phyloP scores from a whole-genome alignment of 2,113 vertebrate species.

The Pterocles gutturalis region DNA sequence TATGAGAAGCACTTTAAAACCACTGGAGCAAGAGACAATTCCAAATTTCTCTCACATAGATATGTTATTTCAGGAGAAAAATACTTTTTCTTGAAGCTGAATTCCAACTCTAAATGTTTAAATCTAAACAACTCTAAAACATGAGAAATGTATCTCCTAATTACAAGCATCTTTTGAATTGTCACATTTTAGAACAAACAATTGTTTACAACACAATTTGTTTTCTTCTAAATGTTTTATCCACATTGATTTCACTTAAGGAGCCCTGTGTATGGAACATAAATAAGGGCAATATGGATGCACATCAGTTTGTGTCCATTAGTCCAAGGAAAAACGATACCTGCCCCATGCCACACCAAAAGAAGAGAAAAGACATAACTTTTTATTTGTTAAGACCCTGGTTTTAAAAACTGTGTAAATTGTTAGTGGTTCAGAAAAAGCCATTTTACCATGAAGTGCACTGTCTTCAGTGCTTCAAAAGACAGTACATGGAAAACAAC shows the following conservation, averaged over 20 bases:
- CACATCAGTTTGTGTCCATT: not conserved
- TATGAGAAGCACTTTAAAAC: not conserved
- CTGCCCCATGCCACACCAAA: not conserved
- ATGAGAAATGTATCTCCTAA: not conserved
- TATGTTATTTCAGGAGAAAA: not conserved
- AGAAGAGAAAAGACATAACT: not conserved
- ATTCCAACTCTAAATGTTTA: not conserved
- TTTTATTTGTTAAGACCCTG: not conserved
- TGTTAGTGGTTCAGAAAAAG: not conserved
- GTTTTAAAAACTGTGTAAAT: not conserved
- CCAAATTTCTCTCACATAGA: not conserved
- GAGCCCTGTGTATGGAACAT: not conserved
- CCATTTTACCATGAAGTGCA: not conserved
- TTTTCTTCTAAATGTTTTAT: not conserved
- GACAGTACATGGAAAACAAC: not conserved
- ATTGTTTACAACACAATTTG: not conserved
- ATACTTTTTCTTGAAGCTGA: not conserved
- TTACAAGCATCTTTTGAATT: not conserved
- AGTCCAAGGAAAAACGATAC: not conserved
- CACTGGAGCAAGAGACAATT: not conserved
- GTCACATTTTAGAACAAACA: not conserved
- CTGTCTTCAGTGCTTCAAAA: not conserved
- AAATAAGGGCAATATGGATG: not conserved
- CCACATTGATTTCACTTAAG: not conserved
- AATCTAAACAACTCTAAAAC: not conserved